phyloP scores from a whole-genome alignment of 2,797 vertebrate genomes.

The Sphenodon punctatus region DNA sequence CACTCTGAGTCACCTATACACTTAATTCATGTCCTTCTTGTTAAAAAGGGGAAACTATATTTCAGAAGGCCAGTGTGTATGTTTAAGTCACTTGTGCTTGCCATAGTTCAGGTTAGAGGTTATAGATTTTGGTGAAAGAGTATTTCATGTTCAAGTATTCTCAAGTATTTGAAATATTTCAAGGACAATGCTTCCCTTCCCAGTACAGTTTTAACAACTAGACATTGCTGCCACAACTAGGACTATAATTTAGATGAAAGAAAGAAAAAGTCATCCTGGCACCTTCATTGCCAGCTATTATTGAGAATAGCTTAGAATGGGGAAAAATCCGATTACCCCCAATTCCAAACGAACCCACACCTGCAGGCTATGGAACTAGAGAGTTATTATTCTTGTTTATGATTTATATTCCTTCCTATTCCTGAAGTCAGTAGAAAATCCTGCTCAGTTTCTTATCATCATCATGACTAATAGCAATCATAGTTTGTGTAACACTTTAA shows the following conservation, averaged over 20 bases:
- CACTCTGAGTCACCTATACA: slow-evolving; percentile 6
- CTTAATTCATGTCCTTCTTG: background rate
- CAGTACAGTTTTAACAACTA: slow-evolving; percentile 48
- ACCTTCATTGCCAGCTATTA: slow-evolving; percentile 1
- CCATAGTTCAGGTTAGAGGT: slow-evolving; percentile 33
- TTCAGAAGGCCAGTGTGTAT: slow-evolving; percentile 24
- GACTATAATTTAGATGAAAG: slow-evolving; percentile 44
- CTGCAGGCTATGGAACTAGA: too few species aligned
- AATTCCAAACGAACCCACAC: background rate
- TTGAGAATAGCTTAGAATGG: background rate
- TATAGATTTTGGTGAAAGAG: slow-evolving; percentile 53
- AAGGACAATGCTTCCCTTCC: slow-evolving; percentile 52
- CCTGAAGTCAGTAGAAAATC: background rate
- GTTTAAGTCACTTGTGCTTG: slow-evolving; percentile 33
- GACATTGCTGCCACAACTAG: slow-evolving; percentile 69
- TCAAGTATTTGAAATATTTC: slow-evolving; percentile 70
- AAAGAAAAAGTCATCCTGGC: too few species aligned
- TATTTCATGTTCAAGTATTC: slow-evolving; percentile 65
- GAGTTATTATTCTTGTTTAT: too few species aligned
- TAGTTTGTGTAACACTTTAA: background rate
- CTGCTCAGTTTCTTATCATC: background rate
- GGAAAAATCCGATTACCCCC: background rate
- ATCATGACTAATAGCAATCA: background rate
- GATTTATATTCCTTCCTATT: too few species aligned
- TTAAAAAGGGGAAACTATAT: slow-evolving; percentile 26